Evolutionary conservation across 2,888 invertebrate species (phyloP).

Genomic region (Lithophane leautieri): DNA sequence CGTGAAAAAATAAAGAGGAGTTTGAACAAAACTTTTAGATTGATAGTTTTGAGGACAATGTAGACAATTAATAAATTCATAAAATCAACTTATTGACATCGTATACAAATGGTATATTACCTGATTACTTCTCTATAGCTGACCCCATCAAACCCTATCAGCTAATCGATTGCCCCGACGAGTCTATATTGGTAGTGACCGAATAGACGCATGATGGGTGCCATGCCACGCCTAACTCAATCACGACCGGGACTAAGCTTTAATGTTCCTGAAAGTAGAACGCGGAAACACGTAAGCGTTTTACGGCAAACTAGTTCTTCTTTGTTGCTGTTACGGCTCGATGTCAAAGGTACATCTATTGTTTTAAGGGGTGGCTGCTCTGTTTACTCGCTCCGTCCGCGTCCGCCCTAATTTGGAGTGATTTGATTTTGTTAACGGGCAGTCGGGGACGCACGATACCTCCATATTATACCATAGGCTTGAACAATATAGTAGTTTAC

Average conservation of each 20-base stretch:
- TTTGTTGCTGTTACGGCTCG: slow-evolving; percentile 63
- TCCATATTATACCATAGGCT: slow-evolving; percentile 47
- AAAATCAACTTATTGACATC: slow-evolving; percentile 29
- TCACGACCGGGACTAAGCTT: slow-evolving; percentile 81
- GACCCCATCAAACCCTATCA: slow-evolving; percentile 71
- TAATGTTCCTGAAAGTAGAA: slow-evolving; percentile 85
- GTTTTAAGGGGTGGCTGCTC: slow-evolving; percentile 75
- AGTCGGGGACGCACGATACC: slow-evolving; percentile 36
- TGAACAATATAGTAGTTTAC: slow-evolving; percentile 37
- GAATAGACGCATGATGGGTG: slow-evolving; percentile 78
- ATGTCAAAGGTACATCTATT: slow-evolving; percentile 66
- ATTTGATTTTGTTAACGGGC: slow-evolving; percentile 72
- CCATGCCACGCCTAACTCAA: slow-evolving; percentile 86
- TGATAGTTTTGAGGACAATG: not conserved
- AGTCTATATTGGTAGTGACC: slow-evolving; percentile 78
- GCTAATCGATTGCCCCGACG: slow-evolving; percentile 73
- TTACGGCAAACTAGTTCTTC: slow-evolving; percentile 71
- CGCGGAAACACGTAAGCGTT: slow-evolving; percentile 74
- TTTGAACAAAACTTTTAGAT: not conserved
- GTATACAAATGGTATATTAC: slow-evolving; percentile 34
- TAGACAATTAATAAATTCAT: slow-evolving; percentile 15
- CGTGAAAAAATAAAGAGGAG: slow-evolving; percentile 19
- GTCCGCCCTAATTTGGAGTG: slow-evolving; percentile 74
- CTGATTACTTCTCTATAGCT: slow-evolving; percentile 66
- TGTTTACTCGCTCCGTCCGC: slow-evolving; percentile 75